Evolutionary conservation across 2,888 invertebrate genomes (phyloP).

Genomic region (Hololepta plana): DNA sequence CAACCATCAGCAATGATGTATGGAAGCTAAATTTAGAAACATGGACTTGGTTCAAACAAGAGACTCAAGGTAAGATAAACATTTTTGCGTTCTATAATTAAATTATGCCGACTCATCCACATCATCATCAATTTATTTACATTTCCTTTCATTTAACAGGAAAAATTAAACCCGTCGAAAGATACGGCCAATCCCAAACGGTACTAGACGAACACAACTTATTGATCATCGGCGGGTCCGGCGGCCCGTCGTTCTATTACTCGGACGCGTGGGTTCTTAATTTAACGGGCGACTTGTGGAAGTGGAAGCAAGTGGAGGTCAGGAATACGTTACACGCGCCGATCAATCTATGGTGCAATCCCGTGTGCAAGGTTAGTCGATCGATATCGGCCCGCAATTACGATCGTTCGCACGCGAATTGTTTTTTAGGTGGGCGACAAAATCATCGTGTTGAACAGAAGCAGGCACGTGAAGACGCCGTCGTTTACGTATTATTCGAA

Average conservation of each 20-base stretch:
- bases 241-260: conserved; percentile 69
- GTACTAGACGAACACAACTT: conserved; percentile 58
- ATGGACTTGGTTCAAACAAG: conserved; percentile 60
- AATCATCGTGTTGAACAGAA: conserved; percentile 53
- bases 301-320: conserved; percentile 57
- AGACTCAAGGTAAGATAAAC: conserved; percentile 28
- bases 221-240: conserved; percentile 73
- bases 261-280: conserved; percentile 81
- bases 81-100: conserved; percentile 2
- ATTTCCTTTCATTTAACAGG: conserved; percentile 10
- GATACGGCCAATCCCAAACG: conserved; percentile 91
- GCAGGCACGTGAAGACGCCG: conserved; percentile 26
- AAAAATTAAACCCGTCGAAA: conserved; percentile 16
- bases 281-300: conserved; percentile 51
- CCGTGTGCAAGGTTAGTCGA: conserved; percentile 61
- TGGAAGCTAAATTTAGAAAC: conserved; percentile 73
- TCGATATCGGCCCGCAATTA: conserved; percentile 6
- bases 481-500: conserved; percentile 37
- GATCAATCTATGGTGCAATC: conserved; percentile 84
- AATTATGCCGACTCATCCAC: conserved; percentile 1
- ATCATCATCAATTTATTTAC: too few species aligned
- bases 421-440: conserved; percentile 44
- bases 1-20: conserved; percentile 55
- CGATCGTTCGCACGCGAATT: conserved; percentile 2
- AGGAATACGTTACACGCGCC: conserved; percentile 64